Conservation (phyloP, 2,888 invertebrate genomes). For the Hermaeophaga mercurialis region DNA sequence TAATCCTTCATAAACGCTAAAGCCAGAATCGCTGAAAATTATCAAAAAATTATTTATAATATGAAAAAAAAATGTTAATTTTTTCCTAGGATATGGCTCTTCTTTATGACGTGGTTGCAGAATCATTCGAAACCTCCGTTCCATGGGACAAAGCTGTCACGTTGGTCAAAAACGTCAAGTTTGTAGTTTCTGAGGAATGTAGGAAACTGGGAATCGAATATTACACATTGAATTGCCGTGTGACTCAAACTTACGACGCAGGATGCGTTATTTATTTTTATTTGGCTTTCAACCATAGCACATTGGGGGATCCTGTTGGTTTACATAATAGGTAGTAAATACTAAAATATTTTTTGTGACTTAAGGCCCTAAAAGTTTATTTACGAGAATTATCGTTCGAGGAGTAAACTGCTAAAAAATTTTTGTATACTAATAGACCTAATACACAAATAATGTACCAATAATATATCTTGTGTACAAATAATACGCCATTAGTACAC, state of each 20-base stretch:
- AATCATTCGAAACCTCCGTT: slow-evolving; percentile 98
- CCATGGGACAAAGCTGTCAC: slow-evolving; percentile 90
- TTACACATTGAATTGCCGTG: slow-evolving; percentile 77
- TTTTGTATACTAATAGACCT: no score
- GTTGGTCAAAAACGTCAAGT: slow-evolving; percentile 90
- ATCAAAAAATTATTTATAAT: no score
- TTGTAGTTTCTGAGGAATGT: slow-evolving; percentile 72
- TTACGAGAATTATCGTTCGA: no score
- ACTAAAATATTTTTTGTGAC: no score
- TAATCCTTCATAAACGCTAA: no score
- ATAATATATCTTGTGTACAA: no score
- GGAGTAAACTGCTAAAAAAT: no score
- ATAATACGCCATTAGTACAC: no score
- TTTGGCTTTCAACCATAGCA: slow-evolving; percentile 52
- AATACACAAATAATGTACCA: no score
- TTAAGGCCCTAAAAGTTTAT: no score
- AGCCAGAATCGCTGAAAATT: no score
- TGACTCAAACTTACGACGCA: slow-evolving; percentile 96
- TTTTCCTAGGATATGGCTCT: slow-evolving; percentile 82
- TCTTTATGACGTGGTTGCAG: slow-evolving; percentile 85
- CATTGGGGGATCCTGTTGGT: slow-evolving; percentile 81
- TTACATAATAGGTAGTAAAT: slow-evolving; percentile 75
- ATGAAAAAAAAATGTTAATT: neutral
- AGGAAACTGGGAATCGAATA: slow-evolving; percentile 63
- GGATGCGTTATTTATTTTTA: slow-evolving; percentile 90